Conservation (phyloP, 1,140 invertebrate genomes). For the Ceratosolen fusciceps region DNA sequence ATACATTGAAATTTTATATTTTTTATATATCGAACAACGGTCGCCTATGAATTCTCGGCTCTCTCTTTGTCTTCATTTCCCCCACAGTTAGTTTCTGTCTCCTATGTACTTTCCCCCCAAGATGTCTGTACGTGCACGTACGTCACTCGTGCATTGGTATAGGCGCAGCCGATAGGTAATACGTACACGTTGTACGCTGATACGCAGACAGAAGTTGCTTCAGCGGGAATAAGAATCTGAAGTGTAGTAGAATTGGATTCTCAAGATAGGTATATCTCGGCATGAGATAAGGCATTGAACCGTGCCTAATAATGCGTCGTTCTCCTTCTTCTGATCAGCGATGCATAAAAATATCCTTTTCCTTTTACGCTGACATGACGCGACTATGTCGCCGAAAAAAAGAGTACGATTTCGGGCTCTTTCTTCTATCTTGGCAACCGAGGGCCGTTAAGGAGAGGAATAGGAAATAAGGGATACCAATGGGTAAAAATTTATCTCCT, state of each 20-base stretch:
- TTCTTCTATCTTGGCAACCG: not conserved
- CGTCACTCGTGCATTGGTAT: not conserved
- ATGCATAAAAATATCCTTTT: constrained; percentile 47
- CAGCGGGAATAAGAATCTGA: constrained; percentile 31
- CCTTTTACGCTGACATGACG: not conserved
- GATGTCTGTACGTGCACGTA: not conserved
- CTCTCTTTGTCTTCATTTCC: not conserved
- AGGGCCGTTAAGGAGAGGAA: not conserved
- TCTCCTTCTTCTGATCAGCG: constrained; percentile 48
- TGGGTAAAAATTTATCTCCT: constrained; percentile 1
- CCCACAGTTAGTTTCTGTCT: not conserved
- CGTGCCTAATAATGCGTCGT: constrained; percentile 48
- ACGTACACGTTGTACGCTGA: not conserved
- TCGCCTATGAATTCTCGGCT: too few relatives aligned
- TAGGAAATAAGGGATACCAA: not conserved
- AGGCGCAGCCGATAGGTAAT: not conserved
- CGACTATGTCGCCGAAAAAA: constrained; percentile 12
- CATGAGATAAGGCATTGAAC: constrained; percentile 49
- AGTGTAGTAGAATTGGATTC: constrained; percentile 41
- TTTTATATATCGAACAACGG: constrained; percentile 22
- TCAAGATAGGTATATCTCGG: constrained; percentile 38
- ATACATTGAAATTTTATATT: constrained; percentile 34
- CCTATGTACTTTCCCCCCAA: not conserved
- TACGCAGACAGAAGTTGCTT: not conserved
- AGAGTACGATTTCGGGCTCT: constrained; percentile 19